These are phyloP conservation scores for Lutraria lutraria DNA, from an alignment of 2,888 invertebrate species.

Conservation along the genomic window DNA sequence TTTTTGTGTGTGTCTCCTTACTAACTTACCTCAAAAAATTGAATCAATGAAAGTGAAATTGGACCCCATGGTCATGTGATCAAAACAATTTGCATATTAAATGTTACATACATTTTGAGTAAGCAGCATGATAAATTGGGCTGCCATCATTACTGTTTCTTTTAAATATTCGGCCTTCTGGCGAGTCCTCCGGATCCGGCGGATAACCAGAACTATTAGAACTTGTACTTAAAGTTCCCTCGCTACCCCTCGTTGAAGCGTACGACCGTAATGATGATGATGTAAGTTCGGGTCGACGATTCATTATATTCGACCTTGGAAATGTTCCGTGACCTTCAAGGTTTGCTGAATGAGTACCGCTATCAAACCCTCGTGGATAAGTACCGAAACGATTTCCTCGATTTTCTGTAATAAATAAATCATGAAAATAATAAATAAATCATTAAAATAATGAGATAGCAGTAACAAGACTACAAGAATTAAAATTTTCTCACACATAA, in stretches of 20 bases:
- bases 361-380: conserved; percentile 80
- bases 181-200: conserved; percentile 83
- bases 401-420: conserved; percentile 53
- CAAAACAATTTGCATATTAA: too few relatives aligned
- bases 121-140: conserved; percentile 74
- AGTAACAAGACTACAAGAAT: too few relatives aligned
- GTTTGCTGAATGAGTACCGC: conserved; percentile 66
- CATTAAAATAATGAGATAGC: too few relatives aligned
- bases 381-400: conserved; percentile 79
- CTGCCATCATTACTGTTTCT: conserved; percentile 75
- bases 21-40: too few relatives aligned
- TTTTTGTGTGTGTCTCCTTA: too few relatives aligned
- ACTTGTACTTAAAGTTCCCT: conserved; percentile 82
- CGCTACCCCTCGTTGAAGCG: conserved; percentile 78
- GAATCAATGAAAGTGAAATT: too few relatives aligned
- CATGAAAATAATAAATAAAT: background rate
- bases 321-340: conserved; percentile 79
- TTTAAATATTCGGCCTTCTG: conserved; percentile 79
- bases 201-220: conserved; percentile 84
- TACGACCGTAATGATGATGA: conserved; percentile 74
- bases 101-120: conserved; percentile 80
- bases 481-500: too few relatives aligned
- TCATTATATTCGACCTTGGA: conserved; percentile 76
- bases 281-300: conserved; percentile 73
- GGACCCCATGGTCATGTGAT: too few relatives aligned